Conservation (phyloP, 2,113 vertebrate genomes). For the Chroicocephalus ridibundus region DNA sequence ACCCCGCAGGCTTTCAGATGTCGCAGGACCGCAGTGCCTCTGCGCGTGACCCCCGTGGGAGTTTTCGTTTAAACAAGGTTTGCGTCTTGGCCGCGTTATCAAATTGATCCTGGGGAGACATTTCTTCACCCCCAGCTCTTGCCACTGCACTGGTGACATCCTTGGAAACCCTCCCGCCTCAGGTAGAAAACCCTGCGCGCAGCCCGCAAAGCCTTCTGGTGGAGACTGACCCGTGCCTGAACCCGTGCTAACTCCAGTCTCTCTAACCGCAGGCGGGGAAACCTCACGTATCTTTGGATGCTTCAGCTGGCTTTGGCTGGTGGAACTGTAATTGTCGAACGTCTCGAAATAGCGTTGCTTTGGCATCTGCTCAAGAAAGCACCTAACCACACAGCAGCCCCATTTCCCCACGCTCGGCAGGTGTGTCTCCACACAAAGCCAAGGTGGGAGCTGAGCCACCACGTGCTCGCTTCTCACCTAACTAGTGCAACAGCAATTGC, state of each 20-base stretch:
- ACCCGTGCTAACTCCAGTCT: not conserved
- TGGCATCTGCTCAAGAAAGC: not conserved
- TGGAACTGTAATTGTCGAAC: not conserved
- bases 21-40: not conserved
- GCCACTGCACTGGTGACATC: not conserved
- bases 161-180: rapidly evolving
- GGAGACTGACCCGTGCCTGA: not conserved
- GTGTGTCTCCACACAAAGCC: not conserved
- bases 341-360: not conserved
- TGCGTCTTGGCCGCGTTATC: not conserved
- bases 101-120: not conserved
- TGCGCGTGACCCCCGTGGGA: not conserved
- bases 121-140: not conserved
- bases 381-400: not conserved
- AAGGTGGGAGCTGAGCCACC: not conserved
- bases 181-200: not conserved
- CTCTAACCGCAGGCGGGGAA: not conserved
- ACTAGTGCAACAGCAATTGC: not conserved
- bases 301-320: not conserved
- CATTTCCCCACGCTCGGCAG: not conserved
- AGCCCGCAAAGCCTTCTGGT: not conserved
- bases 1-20: not conserved
- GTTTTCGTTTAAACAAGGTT: not conserved
- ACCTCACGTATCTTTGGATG: not conserved
- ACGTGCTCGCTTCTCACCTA: not conserved